Evolutionary conservation across 2,113 vertebrate species (phyloP).

Genomic region (Scalopus aquaticus): DNA sequence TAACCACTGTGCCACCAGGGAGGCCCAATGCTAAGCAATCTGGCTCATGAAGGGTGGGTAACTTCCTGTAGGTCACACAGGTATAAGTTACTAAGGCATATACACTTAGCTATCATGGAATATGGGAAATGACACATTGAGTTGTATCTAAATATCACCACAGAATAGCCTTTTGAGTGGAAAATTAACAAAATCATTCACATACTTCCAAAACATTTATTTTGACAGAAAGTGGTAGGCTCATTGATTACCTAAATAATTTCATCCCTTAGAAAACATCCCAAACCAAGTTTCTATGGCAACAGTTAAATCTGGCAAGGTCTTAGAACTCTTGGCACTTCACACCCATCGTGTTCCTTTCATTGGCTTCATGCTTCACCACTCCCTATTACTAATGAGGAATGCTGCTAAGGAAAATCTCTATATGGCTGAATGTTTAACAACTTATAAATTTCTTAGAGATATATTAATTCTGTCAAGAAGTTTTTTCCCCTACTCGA

Average conservation of each 20-base stretch:
- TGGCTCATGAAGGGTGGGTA: neutral
- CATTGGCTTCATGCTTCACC: neutral
- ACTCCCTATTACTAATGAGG: neutral
- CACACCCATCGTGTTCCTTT: neutral
- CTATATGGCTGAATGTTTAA: neutral
- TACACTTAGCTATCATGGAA: neutral
- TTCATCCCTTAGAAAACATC: neutral
- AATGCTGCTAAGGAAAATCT: neutral
- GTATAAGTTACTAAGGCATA: neutral
- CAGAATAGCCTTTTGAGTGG: neutral
- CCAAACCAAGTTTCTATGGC: constrained; percentile 20
- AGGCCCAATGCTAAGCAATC: neutral
- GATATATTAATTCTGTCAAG: neutral
- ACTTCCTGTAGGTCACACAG: neutral
- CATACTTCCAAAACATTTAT: neutral
- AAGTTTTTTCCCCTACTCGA: constrained; percentile 5
- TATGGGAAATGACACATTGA: neutral
- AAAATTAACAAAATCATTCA: constrained; percentile 33
- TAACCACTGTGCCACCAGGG: no score
- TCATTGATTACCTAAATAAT: constrained; percentile 1
- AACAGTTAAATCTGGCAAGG: constrained; percentile 1
- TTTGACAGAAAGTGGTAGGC: neutral
- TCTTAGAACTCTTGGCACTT: neutral
- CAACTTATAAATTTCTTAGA: constrained; percentile 13
- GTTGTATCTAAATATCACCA: neutral